Conservation (phyloP, 2,888 invertebrate genomes). For the Trissolcus brochymenae region DNA sequence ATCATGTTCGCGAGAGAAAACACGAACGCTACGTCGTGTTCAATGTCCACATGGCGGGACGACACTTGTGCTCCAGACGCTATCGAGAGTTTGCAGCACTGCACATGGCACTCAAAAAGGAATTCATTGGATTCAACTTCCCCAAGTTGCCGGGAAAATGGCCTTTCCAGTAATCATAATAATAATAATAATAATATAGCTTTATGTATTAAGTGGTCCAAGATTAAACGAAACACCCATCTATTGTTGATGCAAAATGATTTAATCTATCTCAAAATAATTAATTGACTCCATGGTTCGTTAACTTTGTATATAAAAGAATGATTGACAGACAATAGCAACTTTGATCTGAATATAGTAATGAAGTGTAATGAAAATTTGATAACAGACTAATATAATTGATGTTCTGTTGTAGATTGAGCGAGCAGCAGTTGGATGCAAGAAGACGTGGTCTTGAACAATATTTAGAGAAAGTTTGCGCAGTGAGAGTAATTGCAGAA, state of each 20-base stretch:
- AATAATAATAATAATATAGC: too few species aligned
- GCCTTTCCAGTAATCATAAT: slow-evolving; percentile 87
- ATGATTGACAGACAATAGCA: too few species aligned
- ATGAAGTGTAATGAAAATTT: too few species aligned
- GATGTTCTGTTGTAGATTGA: slow-evolving; percentile 78
- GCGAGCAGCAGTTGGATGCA: slow-evolving; percentile 97
- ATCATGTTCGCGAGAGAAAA: slow-evolving; percentile 90
- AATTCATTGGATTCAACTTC: slow-evolving; percentile 96
- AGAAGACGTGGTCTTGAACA: slow-evolving; percentile 96
- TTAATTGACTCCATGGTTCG: too few species aligned
- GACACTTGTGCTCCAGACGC: slow-evolving; percentile 96
- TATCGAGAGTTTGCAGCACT: slow-evolving; percentile 96
- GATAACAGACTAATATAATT: too few species aligned
- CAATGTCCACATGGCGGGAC: slow-evolving; percentile 99
- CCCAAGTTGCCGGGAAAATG: slow-evolving; percentile 99
- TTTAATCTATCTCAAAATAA: too few species aligned
- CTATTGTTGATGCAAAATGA: too few species aligned
- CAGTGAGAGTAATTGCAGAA: slow-evolving; percentile 98
- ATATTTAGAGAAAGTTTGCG: slow-evolving; percentile 98
- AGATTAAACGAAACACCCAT: too few species aligned
- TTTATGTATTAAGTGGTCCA: too few species aligned
- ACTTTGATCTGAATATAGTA: too few species aligned
- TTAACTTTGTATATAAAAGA: too few species aligned
- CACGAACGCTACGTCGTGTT: slow-evolving; percentile 95
- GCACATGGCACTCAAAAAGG: slow-evolving; percentile 91